Percentiles rank a stretch among this genome's conserved stretches.
Conservation (phyloP, 2,113 vertebrate genomes). For the Passer montanus region DNA sequence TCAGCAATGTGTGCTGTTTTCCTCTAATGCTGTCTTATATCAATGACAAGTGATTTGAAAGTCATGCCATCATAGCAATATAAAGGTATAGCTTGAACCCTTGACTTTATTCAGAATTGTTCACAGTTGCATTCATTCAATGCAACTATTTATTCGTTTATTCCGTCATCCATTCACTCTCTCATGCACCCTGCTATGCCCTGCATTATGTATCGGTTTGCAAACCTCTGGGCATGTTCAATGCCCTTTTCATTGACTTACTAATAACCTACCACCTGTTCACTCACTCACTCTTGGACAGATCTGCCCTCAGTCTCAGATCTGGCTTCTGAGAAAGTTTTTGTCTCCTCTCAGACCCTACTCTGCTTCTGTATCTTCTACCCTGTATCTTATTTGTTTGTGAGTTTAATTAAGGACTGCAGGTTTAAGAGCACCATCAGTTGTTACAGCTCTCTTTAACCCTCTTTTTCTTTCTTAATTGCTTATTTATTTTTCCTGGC, state of each 20-base stretch:
- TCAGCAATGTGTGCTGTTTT: neutral
- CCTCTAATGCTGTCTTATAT: neutral
- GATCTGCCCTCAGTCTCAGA: neutral
- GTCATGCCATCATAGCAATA: neutral
- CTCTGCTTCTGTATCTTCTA: neutral
- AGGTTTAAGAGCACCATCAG: neutral
- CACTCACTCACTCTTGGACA: constrained; percentile 25
- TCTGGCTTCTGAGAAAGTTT: neutral
- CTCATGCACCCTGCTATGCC: neutral
- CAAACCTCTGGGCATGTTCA: neutral
- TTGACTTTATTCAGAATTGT: neutral
- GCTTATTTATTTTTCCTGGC: neutral
- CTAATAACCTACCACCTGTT: constrained; percentile 32
- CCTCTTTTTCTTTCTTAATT: neutral
- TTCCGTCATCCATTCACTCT: neutral
- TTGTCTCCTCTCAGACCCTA: neutral
- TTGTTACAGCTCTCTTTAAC: neutral
- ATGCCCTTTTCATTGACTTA: neutral
- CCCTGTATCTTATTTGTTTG: neutral
- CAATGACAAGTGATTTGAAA: neutral
- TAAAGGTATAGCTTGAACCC: neutral
- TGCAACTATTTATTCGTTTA: neutral
- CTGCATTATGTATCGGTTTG: neutral
- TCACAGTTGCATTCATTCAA: neutral
- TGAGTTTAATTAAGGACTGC: neutral